phyloP scores from a whole-genome alignment of 2,113 vertebrate species.

The Gallinago undulata region DNA sequence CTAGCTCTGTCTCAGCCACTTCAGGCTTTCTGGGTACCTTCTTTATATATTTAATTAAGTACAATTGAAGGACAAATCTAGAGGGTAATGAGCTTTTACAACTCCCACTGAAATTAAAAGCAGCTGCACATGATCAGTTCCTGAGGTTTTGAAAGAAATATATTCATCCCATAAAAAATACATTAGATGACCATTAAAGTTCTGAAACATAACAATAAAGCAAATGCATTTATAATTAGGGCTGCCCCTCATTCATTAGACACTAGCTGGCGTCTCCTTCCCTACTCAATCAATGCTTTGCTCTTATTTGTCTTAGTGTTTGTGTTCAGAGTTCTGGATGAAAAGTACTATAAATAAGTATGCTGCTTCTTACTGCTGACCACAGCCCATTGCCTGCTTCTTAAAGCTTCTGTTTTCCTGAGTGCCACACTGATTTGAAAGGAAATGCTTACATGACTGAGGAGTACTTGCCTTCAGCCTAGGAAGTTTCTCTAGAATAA shows the following conservation, averaged over 20 bases:
- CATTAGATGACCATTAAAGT: slow-evolving; percentile 48
- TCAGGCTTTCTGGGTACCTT: slow-evolving; percentile 3
- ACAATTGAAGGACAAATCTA: slow-evolving; percentile 36
- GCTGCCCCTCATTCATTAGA: background rate
- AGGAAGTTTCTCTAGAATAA: background rate
- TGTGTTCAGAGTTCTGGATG: background rate
- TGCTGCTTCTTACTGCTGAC: background rate
- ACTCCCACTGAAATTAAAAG: slow-evolving; percentile 31
- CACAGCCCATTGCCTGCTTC: background rate
- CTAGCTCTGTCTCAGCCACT: background rate
- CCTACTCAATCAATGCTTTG: slow-evolving; percentile 5
- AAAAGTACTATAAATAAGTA: background rate
- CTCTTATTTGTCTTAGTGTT: background rate
- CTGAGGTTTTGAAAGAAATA: slow-evolving; percentile 43
- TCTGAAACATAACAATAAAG: slow-evolving; percentile 31
- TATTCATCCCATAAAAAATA: slow-evolving; percentile 39
- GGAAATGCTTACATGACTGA: background rate
- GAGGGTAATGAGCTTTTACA: slow-evolving; percentile 5
- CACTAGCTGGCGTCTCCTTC: slow-evolving; percentile 18
- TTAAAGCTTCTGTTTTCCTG: background rate
- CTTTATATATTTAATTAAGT: slow-evolving; percentile 29
- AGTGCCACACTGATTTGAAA: slow-evolving; percentile 1
- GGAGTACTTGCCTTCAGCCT: background rate
- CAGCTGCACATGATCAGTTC: background rate
- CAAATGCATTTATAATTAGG: slow-evolving; percentile 27